phyloP scores from a whole-genome alignment of 2,797 vertebrate genomes.

The Poeciliopsis infans region DNA sequence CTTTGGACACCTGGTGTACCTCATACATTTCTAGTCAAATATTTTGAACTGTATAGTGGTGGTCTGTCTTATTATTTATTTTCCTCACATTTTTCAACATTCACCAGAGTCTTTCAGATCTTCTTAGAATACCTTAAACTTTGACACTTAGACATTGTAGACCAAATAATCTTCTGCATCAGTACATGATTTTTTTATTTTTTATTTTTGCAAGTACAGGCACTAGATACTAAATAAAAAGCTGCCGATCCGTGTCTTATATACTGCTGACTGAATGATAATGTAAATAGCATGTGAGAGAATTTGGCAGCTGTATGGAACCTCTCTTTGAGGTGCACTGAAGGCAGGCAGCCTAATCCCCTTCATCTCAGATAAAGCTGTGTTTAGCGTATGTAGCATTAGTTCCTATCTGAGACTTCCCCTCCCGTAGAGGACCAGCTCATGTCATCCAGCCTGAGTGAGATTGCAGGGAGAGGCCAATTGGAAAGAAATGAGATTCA shows the following conservation, averaged over 20 bases:
- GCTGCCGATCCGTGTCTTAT: conserved; percentile 69
- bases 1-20: not conserved
- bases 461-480: conserved; percentile 93
- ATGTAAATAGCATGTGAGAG: conserved; percentile 78
- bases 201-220: conserved; percentile 64
- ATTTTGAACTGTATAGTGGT: not conserved
- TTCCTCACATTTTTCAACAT: conserved; percentile 18
- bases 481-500: conserved; percentile 99
- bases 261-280: conserved; percentile 78
- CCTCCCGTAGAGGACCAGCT: conserved; percentile 61
- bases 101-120: conserved; percentile 38
- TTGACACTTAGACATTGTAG: conserved; percentile 45
- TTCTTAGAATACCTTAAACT: conserved; percentile 29
- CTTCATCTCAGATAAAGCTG: conserved; percentile 75
- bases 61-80: not conserved
- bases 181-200: conserved; percentile 56
- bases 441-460: conserved; percentile 84
- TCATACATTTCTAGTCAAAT: not conserved
- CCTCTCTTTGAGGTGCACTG: conserved; percentile 77
- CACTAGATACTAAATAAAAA: conserved; percentile 73
- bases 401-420: conserved; percentile 71
- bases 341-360: conserved; percentile 76
- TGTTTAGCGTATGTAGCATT: conserved; percentile 76
- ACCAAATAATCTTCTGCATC: conserved; percentile 63
- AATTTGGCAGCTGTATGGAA: conserved; percentile 73